A percentile compares a stretch with the other conserved stretches of the same genome.
phyloP scores from a whole-genome alignment of 1,140 invertebrate genomes.

The Musca domestica region DNA sequence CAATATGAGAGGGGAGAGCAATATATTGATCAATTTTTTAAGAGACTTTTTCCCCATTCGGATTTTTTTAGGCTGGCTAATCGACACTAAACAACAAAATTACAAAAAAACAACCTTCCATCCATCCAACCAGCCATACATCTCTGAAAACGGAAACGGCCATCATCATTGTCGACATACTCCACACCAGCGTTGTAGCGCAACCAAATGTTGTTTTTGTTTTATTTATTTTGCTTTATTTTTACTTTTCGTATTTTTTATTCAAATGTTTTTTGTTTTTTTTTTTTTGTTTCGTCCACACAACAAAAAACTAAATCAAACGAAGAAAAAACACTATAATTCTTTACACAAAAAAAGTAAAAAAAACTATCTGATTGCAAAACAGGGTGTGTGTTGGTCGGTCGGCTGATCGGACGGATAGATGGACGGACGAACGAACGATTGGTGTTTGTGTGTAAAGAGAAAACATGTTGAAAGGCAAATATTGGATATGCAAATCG shows the following conservation, averaged over 20 bases:
- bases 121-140: not conserved
- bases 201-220: conserved; percentile 24
- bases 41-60: too few species aligned
- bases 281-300: too few species aligned
- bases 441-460: too few species aligned
- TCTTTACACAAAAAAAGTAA: not conserved
- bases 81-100: not conserved
- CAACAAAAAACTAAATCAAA: conserved; percentile 20
- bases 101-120: conserved; percentile 10
- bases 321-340: not conserved
- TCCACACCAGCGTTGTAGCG: conserved; percentile 5
- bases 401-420: too few species aligned
- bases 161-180: conserved; percentile 38
- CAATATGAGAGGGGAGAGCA: too few species aligned
- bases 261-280: too few species aligned
- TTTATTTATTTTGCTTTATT: conserved; percentile 5
- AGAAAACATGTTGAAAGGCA: too few species aligned
- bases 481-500: too few species aligned
- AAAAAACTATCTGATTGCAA: conserved; percentile 1
- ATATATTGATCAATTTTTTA: too few species aligned
- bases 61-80: not conserved
- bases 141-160: conserved; percentile 50
- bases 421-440: too few species aligned
- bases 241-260: too few species aligned
- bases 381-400: too few species aligned